Percentiles rank a stretch among this genome's conserved stretches.
Evolutionary conservation across 1,140 invertebrate genomes (phyloP).

Genomic region (Monochamus saltuarius): DNA sequence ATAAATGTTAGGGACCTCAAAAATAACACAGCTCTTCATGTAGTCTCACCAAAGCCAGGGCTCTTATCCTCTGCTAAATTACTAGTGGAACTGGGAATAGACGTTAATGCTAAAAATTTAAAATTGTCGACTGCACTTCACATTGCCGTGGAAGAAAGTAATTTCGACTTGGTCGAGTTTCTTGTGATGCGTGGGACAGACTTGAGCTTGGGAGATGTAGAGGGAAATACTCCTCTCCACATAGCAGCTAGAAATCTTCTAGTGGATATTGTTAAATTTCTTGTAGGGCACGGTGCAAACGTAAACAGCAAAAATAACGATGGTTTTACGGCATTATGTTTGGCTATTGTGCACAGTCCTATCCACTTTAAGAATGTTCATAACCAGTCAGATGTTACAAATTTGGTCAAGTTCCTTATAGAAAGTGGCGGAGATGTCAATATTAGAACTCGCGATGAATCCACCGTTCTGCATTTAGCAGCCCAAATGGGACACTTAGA

Average conservation of each 20-base stretch:
- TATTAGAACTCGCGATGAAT: too few relatives aligned
- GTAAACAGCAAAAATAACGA: constrained; percentile 17
- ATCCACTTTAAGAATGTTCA: too few relatives aligned
- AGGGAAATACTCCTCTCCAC: constrained; percentile 61
- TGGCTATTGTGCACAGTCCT: neutral
- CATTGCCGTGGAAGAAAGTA: constrained; percentile 72
- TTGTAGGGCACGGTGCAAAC: constrained; percentile 27
- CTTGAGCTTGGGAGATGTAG: constrained; percentile 38
- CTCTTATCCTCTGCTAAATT: too few relatives aligned
- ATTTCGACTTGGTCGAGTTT: constrained; percentile 55
- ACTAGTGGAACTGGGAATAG: neutral
- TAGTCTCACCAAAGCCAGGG: too few relatives aligned
- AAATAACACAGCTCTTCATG: too few relatives aligned
- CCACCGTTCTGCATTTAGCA: too few relatives aligned
- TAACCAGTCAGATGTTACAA: neutral
- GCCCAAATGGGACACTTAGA: too few relatives aligned
- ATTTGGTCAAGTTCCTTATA: neutral
- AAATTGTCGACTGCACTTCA: constrained; percentile 25
- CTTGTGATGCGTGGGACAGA: constrained; percentile 29
- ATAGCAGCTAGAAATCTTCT: constrained; percentile 17
- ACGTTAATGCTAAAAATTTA: constrained; percentile 25
- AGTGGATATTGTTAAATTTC: constrained; percentile 11
- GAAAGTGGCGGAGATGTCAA: too few relatives aligned
- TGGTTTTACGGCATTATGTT: neutral
- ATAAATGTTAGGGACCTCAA: neutral